phyloP scores from a whole-genome alignment of 2,888 invertebrate genomes.

The Hecatera dysodea region DNA sequence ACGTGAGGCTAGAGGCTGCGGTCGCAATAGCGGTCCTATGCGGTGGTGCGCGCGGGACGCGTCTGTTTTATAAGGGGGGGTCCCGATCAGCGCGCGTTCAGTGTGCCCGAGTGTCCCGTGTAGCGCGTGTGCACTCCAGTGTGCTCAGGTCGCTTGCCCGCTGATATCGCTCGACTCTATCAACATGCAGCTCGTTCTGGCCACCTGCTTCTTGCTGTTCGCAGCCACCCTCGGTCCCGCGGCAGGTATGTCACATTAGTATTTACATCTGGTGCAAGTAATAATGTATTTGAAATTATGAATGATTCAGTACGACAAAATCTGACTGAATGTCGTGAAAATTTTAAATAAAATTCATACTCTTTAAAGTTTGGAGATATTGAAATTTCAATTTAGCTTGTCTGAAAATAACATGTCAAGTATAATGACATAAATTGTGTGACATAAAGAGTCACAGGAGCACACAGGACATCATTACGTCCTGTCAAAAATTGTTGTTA shows the following conservation, averaged over 20 bases:
- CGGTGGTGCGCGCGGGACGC: slow-evolving; percentile 87
- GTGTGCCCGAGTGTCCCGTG: slow-evolving; percentile 90
- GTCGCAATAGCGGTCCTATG: slow-evolving; percentile 76
- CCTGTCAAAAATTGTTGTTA: slow-evolving; percentile 48
- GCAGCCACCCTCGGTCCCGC: slow-evolving; percentile 89
- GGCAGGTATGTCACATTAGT: slow-evolving; percentile 86
- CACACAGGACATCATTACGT: slow-evolving; percentile 37
- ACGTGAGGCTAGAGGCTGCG: slow-evolving; percentile 68
- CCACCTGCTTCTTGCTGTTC: slow-evolving; percentile 89
- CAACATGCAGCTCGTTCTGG: slow-evolving; percentile 89
- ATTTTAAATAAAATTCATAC: background rate
- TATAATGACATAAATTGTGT: background rate
- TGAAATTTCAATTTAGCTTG: background rate
- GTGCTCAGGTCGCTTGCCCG: slow-evolving; percentile 74
- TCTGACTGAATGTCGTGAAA: slow-evolving; percentile 5
- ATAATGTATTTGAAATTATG: background rate
- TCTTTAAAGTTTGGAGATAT: background rate
- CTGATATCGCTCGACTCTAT: slow-evolving; percentile 72
- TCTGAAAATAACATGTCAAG: slow-evolving; percentile 2
- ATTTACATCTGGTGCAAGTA: slow-evolving; percentile 21
- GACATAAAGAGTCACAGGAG: slow-evolving; percentile 5
- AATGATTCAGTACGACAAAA: background rate
- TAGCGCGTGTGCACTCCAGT: slow-evolving; percentile 86
- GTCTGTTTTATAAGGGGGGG: slow-evolving; percentile 89
- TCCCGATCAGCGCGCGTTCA: slow-evolving; percentile 89